Evolutionary conservation across 2,113 vertebrate species (phyloP), one percentile per base, ranked within the genome.

Genomic region (Abramis brama): DNA sequence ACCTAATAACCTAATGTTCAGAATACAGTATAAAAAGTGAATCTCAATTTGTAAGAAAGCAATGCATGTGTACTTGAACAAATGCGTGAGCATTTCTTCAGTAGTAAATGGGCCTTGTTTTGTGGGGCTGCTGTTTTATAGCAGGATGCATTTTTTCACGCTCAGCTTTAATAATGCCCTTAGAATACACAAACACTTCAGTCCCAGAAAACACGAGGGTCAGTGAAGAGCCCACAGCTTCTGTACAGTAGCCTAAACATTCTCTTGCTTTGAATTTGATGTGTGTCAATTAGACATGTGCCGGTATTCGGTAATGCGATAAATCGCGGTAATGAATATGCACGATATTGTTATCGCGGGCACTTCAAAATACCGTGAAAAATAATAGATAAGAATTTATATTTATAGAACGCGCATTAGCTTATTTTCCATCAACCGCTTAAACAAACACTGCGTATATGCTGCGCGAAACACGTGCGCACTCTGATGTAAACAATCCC

Each of bases 91-190:
- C 25, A 23, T 52, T 7, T 81, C 25, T 55, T 75, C 78, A 36
- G 83, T 27, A 62, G 66, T 85, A 80, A 81, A 68, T 64, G 12
- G 21, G 39, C 19, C n/a, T 64, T 5, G 60, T 74, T 74, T 79
- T 52, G 52, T 62, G 57, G 59, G 68, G 23, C 68, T 36, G 6
- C 76, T 55, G 6, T 39, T 87, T 70, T 73, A 87, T 70, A 84
- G 74, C 71, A 80, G 75, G 66, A 78, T 50, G 50, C 39, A 55
- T 33, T 66, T 43, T 84, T 68, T 83, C 76, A 3, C 15, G 27
- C 11, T 52, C 5, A 15, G 43, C 39, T 70, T 70, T 80, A 57
- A 75, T 77, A 77, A 77, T 77, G 30, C 50, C 64, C 4, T 33
- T 30, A 36, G 8, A 62, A 75, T 64, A n/a, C 43, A 27, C 21